Percentiles rank a stretch among this genome's conserved stretches.
Conservation (phyloP, 2,888 invertebrate genomes). For the Emmelina monodactyla region DNA sequence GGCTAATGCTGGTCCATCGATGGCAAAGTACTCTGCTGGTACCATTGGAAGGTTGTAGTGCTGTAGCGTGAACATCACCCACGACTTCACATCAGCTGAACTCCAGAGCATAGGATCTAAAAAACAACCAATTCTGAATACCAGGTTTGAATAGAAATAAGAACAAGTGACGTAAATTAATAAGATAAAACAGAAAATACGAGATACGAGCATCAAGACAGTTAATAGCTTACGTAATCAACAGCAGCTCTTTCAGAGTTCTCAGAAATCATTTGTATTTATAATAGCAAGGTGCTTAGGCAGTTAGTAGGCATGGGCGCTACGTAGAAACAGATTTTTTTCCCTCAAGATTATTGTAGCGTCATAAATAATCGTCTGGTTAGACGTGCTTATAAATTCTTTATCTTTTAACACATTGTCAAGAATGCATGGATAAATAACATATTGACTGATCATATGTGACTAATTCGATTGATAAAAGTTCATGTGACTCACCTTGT, state of each 20-base stretch:
- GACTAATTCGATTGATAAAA: conserved; percentile 11
- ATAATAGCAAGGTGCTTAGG: conserved; percentile 34
- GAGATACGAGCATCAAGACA: too few species aligned
- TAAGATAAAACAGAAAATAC: too few species aligned
- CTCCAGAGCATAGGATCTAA: conserved; percentile 91
- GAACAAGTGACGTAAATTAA: too few species aligned
- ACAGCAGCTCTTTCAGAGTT: conserved; percentile 30
- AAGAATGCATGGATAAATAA: not conserved
- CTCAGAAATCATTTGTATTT: conserved; percentile 42
- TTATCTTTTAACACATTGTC: too few species aligned
- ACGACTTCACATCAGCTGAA: conserved; percentile 82
- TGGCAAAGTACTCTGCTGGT: conserved; percentile 77
- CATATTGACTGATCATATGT: conserved; percentile 4
- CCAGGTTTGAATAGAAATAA: too few species aligned
- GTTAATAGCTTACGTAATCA: conserved; percentile 51
- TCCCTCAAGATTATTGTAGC: conserved; percentile 29
- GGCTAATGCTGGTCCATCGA: conserved; percentile 80
- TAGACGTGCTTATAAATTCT: not conserved
- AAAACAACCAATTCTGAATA: conserved; percentile 20
- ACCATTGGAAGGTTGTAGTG: conserved; percentile 81
- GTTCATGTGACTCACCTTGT: conserved; percentile 73
- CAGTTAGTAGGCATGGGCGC: conserved; percentile 30
- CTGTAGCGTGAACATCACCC: conserved; percentile 87
- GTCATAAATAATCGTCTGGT: conserved; percentile 32
- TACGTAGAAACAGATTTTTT: conserved; percentile 42